Evolutionary conservation across 2,888 invertebrate genomes (phyloP), one percentile per base, ranked within the genome.

Genomic region (Microctonus brassicae): DNA sequence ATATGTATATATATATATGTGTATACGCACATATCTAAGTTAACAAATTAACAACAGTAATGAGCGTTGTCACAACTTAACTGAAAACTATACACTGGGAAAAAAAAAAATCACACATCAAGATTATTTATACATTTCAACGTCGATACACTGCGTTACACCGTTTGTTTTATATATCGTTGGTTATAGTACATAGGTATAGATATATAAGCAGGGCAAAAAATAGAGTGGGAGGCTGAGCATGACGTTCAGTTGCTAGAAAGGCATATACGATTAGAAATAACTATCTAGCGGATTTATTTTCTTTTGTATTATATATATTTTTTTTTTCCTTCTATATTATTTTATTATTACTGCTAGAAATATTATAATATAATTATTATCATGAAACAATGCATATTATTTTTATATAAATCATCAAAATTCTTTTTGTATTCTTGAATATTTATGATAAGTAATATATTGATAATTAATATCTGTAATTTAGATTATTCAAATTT

Each of bases 31-130:
- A 39, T 39, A 39, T 39, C n/a, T 39, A 39, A n/a, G n/a, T n/a
- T 47, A 17, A 47, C 7, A 17, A 47, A 75, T 64, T 65, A 76
- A 63, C 69, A 39, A 52, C 67, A 65, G 69, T 73, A 75, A 77
- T 73, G 73, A 77, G 73, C 71, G 64, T 74, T 74, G 75, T 76
- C 77, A 75, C 71, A 74, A 47, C 17, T 17, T 1, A 47, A 47
- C 47, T 47, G 47, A 47, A 47, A 69, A 61, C 69, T 73, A 72
- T 73, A 72, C 69, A 64, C 0, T 34, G 47, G 53, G 13, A 53
- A 17, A 52, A 64, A 64, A 64, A 63, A 64, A 64, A 53, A 64
- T 64, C 53, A 34, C 22, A 53, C n/a, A n/a, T n/a, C 33, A 26
- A 53, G 52, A 29, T 53, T 33, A 52, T 53, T 29, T 24, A 64